Percentiles rank a stretch among this genome's conserved stretches.
Evolutionary conservation across 1,140 invertebrate genomes (phyloP).

Genomic region (Orchestia grillus): DNA sequence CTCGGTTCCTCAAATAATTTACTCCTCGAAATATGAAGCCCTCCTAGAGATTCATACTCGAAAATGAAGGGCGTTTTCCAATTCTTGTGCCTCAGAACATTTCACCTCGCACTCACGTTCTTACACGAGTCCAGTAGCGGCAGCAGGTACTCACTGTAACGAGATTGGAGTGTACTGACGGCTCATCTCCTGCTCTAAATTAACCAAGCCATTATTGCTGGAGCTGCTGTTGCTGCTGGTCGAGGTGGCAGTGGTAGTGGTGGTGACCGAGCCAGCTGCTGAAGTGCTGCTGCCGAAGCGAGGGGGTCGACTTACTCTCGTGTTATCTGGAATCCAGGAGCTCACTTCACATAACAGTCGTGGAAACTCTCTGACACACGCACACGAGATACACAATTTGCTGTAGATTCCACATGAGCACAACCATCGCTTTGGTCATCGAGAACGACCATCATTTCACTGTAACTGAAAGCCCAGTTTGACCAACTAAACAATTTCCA

Average conservation of each 20-base stretch:
- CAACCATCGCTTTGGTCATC: too few species aligned
- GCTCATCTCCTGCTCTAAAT: slow-evolving; percentile 20
- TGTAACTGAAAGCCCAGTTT: too few species aligned
- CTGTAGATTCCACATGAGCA: neutral
- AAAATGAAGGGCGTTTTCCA: too few species aligned
- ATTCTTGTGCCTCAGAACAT: too few species aligned
- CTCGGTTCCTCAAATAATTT: too few species aligned
- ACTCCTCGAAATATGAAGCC: too few species aligned
- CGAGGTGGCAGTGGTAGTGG: neutral
- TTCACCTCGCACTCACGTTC: neutral
- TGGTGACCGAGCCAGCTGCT: neutral
- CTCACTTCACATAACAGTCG: neutral
- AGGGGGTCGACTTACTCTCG: neutral
- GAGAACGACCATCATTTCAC: too few species aligned
- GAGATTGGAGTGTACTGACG: slow-evolving; percentile 5
- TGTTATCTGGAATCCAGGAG: neutral
- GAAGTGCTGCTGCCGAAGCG: neutral
- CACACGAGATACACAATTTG: neutral
- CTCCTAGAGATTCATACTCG: too few species aligned
- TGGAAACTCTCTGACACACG: neutral
- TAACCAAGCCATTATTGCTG: neutral
- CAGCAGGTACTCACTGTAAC: neutral
- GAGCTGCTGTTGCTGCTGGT: neutral
- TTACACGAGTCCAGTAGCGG: neutral
- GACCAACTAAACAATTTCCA: too few species aligned